A percentile compares a stretch with the other conserved stretches of the same genome.
These are phyloP conservation scores for Halocynthia aurantium DNA, from an alignment of 23 tunicate genomes.

Conservation along the genomic window DNA sequence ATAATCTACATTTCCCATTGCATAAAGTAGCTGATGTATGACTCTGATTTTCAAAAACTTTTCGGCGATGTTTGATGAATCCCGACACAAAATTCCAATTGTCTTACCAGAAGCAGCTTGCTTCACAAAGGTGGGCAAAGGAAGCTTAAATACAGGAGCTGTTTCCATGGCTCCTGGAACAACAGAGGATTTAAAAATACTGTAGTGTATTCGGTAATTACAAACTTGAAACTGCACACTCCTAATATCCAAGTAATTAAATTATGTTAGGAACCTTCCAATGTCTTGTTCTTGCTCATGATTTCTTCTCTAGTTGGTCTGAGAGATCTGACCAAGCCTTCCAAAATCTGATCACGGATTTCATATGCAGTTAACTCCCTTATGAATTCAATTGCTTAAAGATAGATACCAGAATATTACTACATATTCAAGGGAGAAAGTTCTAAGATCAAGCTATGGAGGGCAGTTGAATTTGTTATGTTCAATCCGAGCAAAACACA, in stretches of 20 bases:
- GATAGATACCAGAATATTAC: neutral
- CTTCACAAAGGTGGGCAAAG: slow-evolving; percentile 71
- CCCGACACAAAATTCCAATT: slow-evolving; percentile 69
- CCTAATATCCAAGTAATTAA: neutral
- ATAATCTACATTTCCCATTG: slow-evolving; percentile 90
- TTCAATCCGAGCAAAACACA: neutral
- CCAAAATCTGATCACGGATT: slow-evolving; percentile 52
- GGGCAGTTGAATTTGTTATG: neutral
- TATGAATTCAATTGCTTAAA: slow-evolving; percentile 72
- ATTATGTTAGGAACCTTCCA: slow-evolving; percentile 3
- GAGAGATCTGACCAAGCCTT: slow-evolving; percentile 65
- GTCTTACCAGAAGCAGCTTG: slow-evolving; percentile 93
- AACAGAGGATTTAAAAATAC: neutral
- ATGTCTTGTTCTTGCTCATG: slow-evolving; percentile 13
- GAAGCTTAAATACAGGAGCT: slow-evolving; percentile 50
- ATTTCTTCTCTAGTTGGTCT: slow-evolving; percentile 75
- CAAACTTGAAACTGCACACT: too few species aligned
- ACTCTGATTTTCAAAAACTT: slow-evolving; percentile 35
- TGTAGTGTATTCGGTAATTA: neutral
- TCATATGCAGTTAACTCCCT: slow-evolving; percentile 66
- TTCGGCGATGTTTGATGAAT: slow-evolving; percentile 42
- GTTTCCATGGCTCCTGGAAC: slow-evolving; percentile 31
- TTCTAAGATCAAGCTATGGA: neutral
- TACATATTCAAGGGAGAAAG: neutral
- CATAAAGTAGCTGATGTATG: slow-evolving; percentile 52